Conservation (phyloP, 1,140 invertebrate species). For the Zaprionus gabonicus region DNA sequence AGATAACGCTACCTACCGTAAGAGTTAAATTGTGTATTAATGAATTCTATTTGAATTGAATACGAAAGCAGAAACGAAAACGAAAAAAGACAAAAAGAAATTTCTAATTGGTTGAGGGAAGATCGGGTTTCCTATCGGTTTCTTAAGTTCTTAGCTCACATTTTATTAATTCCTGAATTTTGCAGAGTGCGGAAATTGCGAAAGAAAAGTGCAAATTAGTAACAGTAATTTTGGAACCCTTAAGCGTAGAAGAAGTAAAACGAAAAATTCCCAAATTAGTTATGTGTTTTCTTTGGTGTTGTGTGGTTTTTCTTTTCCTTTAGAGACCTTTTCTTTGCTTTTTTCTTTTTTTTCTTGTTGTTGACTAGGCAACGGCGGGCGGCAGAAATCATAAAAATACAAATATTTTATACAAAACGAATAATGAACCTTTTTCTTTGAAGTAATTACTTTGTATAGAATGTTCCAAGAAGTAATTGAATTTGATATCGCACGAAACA, state of each 20-base stretch:
- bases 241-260: constrained; percentile 1
- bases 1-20: constrained; percentile 79
- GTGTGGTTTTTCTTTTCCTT: constrained; percentile 33
- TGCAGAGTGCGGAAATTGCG: constrained; percentile 67
- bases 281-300: constrained; percentile 65
- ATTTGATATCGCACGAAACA: neutral
- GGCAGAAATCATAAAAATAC: neutral
- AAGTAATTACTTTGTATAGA: neutral
- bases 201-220: constrained; percentile 77
- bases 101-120: constrained; percentile 13
- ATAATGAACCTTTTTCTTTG: neutral
- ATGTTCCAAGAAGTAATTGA: neutral
- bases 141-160: constrained; percentile 30
- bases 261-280: constrained; percentile 40
- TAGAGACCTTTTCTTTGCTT: constrained; percentile 10
- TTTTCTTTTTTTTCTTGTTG: constrained; percentile 22
- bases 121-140: constrained; percentile 38
- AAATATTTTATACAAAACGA: neutral
- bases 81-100: constrained; percentile 29
- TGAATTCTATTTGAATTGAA: constrained; percentile 82
- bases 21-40: constrained; percentile 79
- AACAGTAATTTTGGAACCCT: constrained; percentile 21
- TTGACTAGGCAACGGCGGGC: constrained; percentile 21
- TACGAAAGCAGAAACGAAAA: constrained; percentile 58
- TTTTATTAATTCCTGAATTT: constrained; percentile 30